Conservation (phyloP, 2,113 vertebrate genomes). For the Struthio camelus region DNA sequence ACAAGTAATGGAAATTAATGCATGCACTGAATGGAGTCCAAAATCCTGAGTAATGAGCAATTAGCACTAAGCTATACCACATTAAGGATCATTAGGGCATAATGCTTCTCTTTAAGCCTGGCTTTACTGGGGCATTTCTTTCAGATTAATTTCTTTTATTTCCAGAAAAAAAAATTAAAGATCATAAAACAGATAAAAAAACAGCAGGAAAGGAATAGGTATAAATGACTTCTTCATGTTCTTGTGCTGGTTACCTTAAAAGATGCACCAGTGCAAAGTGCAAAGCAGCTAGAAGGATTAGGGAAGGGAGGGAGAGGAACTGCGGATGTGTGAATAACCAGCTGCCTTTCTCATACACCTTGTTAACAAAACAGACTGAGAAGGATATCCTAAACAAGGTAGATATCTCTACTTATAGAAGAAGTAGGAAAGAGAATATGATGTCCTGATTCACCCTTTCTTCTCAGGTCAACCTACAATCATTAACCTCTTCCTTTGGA, state of each 20-base stretch:
- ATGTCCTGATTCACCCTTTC: not conserved
- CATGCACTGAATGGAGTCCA: not conserved
- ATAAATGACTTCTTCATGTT: not conserved
- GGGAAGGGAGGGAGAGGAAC: not conserved
- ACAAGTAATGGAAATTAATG: conserved; percentile 22
- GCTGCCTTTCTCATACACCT: not conserved
- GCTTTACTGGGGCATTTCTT: not conserved
- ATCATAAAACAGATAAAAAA: not conserved
- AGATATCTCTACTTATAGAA: not conserved
- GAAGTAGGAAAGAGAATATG: not conserved
- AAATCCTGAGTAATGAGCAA: not conserved
- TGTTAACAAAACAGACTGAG: not conserved
- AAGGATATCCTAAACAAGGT: not conserved
- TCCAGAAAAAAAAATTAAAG: not conserved
- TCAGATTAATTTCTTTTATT: not conserved
- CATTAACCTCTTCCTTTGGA: not conserved
- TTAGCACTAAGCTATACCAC: not conserved
- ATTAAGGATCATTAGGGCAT: not conserved
- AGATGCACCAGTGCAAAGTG: rapidly evolving
- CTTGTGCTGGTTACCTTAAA: not conserved
- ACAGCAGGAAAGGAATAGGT: not conserved
- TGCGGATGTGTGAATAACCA: not conserved
- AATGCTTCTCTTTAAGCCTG: not conserved
- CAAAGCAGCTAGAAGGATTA: not conserved
- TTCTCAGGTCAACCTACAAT: not conserved